Evolutionary conservation across 2,113 vertebrate genomes (phyloP).

Genomic region (Condylura cristata): DNA sequence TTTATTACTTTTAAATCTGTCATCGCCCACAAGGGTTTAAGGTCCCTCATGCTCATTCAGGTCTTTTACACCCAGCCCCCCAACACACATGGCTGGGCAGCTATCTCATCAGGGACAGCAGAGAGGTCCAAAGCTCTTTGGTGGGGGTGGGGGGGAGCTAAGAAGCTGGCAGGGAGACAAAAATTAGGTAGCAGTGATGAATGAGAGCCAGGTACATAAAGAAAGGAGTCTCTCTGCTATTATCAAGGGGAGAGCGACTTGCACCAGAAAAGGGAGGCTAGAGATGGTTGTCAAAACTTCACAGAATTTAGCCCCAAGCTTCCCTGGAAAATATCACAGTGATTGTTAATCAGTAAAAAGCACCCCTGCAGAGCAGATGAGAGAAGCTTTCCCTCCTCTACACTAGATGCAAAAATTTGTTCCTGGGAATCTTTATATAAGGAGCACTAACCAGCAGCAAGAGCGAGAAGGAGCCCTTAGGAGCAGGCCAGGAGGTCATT

Average conservation of each 20-base stretch:
- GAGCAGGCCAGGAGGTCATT: background rate
- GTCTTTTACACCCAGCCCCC: background rate
- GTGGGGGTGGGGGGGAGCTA: background rate
- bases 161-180: background rate
- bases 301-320: background rate
- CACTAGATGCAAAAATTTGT: background rate
- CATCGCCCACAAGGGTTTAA: background rate
- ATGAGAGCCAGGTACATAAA: background rate
- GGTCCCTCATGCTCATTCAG: background rate
- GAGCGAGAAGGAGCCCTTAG: background rate
- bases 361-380: fast-evolving
- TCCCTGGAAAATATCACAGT: background rate
- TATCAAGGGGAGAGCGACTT: background rate
- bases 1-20: background rate
- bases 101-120: background rate
- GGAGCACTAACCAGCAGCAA: background rate
- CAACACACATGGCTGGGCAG: background rate
- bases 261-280: background rate
- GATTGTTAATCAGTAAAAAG: background rate
- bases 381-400: background rate
- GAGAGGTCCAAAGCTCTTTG: background rate
- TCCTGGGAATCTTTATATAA: background rate
- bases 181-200: background rate
- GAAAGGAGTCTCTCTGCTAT: background rate
- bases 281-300: background rate